Evolutionary conservation across 2,113 vertebrate species (phyloP), one percentile per base, ranked within the genome.

Genomic region (Hemiprocne comata): DNA sequence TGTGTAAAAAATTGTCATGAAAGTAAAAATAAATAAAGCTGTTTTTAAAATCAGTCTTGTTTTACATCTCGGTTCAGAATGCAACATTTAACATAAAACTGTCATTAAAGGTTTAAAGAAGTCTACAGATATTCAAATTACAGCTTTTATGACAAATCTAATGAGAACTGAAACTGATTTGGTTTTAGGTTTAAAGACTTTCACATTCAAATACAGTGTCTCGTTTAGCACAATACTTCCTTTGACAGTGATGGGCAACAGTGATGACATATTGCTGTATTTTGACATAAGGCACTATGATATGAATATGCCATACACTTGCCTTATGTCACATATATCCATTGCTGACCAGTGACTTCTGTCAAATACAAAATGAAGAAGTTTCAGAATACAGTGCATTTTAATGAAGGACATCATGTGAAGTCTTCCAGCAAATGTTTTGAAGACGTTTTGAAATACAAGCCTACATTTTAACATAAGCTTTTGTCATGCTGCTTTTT

Each of bases 1-100:
- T 95, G 97, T 95, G 96, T 97, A 97, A 97, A 98, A 98, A 98
- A 97, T 79, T 79, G 96, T 96, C 93, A 97, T 73, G 96, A 95
- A 96, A 96, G 94, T 97, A 97, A 97, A 98, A 98, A 98, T 98
- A 98, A 98, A 98, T 97, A 98, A 97, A 98, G 97, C 96, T 95
- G 95, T 94, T 95, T 92, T 97, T 95, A 97, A 96, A 97, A 97
- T 97, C 97, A 97, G 96, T 97, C 96, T 97, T 60, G 62, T 86
- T 97, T 92, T 97, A 97, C 97, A 92, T 73, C 65, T 95, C 34
- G 29, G 96, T 96, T 97, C 95, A 88, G 96, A 94, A 97, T 91
- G 93, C 87, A 92, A 97, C 97, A 96, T 94, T 95, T 66, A 89
- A 97, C 96, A 91, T 80, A 95, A 95, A 97, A 96, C 95, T 90